Evolutionary conservation across 2,113 vertebrate genomes (phyloP), one percentile per base, ranked within the genome.

Genomic region (Acanthochromis polyacanthus): DNA sequence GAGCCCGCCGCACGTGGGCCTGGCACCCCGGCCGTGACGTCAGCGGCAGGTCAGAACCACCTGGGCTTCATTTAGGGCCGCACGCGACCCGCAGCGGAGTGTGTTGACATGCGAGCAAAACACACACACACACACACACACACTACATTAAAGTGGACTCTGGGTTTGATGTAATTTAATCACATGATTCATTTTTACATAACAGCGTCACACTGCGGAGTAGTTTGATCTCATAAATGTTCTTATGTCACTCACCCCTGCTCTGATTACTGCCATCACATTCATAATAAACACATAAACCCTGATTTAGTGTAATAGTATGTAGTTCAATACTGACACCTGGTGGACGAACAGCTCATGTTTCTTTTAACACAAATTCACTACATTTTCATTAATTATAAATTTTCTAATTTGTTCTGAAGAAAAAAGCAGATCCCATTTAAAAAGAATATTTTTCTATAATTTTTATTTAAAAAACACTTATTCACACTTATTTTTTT

Each of bases 11-110:
- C 86, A 80, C 72, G 81, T 82, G 87, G 77, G 82, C 61, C 69
- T 57, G 81, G 83, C 61, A 77, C 73, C 63, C 65, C 81, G 65
- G 23, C 52, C 40, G 72, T 92, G 91, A 92, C 91, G 58, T 90
- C 82, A 86, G 8, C 75, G 53, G 17, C 56, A 1, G 25, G 57
- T 53, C 79, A 19, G 40, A 80, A 80, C 32, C 9, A 3, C 14
- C 40, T 1, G 56, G 45, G 10, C 11, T 77, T 30, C 57, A 64
- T 38, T 63, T 59, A 53, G 28, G 1, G 19, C 15, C 15, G 58
- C 63, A 60, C 38, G 48, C 51, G 28, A 40, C 51, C 19, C 17
- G 20, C 48, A 22, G 5, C 1, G 50, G 30, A 25, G 25, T 17
- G 12, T 69, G 81, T 77, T 83, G 66, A 57, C 40, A 43, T 43